Evolutionary conservation across 37 sponge, comb jelly and placozoan species (phyloP), one percentile per base, ranked within the genome.

Genomic region (Oopsacas minuta): DNA sequence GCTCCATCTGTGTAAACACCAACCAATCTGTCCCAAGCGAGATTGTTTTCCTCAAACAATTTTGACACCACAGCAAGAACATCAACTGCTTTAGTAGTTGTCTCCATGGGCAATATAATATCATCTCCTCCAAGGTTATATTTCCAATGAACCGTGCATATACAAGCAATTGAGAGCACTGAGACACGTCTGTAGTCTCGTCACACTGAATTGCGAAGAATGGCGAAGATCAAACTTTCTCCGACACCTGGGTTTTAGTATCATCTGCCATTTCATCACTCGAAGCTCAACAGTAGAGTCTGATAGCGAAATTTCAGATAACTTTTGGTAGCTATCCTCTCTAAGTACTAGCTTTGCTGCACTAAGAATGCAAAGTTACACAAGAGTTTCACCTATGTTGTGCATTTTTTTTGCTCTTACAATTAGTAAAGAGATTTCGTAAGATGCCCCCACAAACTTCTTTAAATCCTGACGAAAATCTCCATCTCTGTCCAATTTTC

Each of bases 271-370:
- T 25, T 61, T 61, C 75, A 61, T 61, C 75, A 61, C 28, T n/a
- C 75, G 75, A 61, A 61, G 75, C 75, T 12, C 28, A n/a, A 61
- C 75, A 61, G 75, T 61, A 61, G 75, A 61, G 75, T 61, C 75
- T 10, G 75, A 61, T n/a, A 61, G 75, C 20, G 75, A 61, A 61
- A 61, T 61, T 61, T 61, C 30, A n/a, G 75, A 61, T 61, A 61
- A 61, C 49, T 12, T 61, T 61, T 61, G 20, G 75, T 10, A 10
- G 75, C 75, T 61, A 10, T 61, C 75, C 51, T 46, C 51, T 46
- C 51, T 17, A 46, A 46, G 51, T 22, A 46, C 51, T 17, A 46
- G 17, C 51, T 46, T 46, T 46, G n/a, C n/a, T n/a, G n/a, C n/a
- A n/a, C n/a, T n/a, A n/a, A n/a, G n/a, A n/a, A n/a, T n/a, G n/a